Base-by-base conservation (phyloP, 2,113 vertebrate genomes). In the Paraplagusia blochii region DNA sequence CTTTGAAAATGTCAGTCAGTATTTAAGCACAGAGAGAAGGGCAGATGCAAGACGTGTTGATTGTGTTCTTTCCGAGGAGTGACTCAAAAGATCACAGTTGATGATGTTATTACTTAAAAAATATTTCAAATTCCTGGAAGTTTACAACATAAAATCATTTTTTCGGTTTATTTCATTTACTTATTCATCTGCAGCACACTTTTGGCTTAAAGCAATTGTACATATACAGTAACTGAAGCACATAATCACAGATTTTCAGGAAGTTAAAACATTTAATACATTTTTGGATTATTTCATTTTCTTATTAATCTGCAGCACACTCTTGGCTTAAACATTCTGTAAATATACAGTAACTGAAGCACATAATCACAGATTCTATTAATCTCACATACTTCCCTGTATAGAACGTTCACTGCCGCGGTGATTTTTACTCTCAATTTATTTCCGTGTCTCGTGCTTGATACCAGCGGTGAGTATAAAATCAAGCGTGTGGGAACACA, bases 1-100 rank as follows among this genome's bases (percentile, higher is more conserved):
- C 58, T 69, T 43, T 49, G n/a, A 47, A 63, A 72, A 64, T 59
- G 53, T 57, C 73, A 70, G 9, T 65, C 74, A 59, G n/a, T 51
- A 18, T 52, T 58, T 49, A 56, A 9, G 38, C 5, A 14, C 14
- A 29, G 49, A 4, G 1, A 44, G 44, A 15, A 7, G 17, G 44
- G 5, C 1, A 0, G 18, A 15, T 11, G 19, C 3, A 16, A 9
- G 9, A 48, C 44, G 15, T 64, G 60, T 8, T 15, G 9, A 14
- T 13, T 3, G 22, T 8, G 0, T 51, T 33, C 1, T 42, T 17
- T 42, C 35, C 0, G 1, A 58, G 38, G 1, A 12, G 38, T 29
- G 22, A 29, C 22, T 51, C 5, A 15, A 51, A 57, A 29, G 34
- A 22, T 53, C 49, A 29, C 48, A 51, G 48, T 38, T 57, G 48